A percentile compares a stretch with the other conserved stretches of the same genome.
These are phyloP conservation scores for Heteropelma amictum DNA, from an alignment of 2,888 invertebrate species.

Conservation along the genomic window DNA sequence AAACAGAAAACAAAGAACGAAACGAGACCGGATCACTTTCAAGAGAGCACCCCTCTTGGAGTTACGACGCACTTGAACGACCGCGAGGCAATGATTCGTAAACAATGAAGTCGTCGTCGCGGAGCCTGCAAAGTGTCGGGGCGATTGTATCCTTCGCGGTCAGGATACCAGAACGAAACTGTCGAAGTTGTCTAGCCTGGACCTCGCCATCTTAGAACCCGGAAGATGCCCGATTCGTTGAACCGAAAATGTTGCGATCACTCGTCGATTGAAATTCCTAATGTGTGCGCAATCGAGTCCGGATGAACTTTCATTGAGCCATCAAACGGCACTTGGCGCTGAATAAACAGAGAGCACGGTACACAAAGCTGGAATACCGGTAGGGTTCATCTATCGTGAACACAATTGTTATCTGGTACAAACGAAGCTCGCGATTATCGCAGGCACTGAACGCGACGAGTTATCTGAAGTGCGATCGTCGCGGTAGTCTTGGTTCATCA, in stretches of 20 bases:
- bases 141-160: not conserved
- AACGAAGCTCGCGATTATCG: constrained; percentile 25
- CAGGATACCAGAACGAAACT: constrained; percentile 30
- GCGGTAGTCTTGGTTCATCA: constrained; percentile 9
- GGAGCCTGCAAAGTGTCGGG: not conserved
- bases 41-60: not conserved
- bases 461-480: constrained; percentile 29
- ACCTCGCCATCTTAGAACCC: constrained; percentile 31
- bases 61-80: constrained; percentile 13
- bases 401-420: not conserved
- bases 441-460: constrained; percentile 19
- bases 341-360: constrained; percentile 26
- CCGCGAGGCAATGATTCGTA: not conserved
- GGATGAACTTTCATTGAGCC: no score
- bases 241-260: not conserved
- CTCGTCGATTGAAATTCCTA: constrained; percentile 2
- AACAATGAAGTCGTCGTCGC: not conserved
- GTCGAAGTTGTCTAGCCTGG: constrained; percentile 14
- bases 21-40: not conserved
- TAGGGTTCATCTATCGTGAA: not conserved
- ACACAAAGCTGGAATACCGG: not conserved
- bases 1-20: not conserved
- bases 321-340: not conserved
- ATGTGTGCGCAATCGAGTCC: not conserved
- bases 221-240: not conserved